Percentiles rank a stretch among this genome's conserved stretches.
These are phyloP conservation scores for Sphaeramia orbicularis DNA, from an alignment of 2,797 vertebrate genomes.

Conservation along the genomic window DNA sequence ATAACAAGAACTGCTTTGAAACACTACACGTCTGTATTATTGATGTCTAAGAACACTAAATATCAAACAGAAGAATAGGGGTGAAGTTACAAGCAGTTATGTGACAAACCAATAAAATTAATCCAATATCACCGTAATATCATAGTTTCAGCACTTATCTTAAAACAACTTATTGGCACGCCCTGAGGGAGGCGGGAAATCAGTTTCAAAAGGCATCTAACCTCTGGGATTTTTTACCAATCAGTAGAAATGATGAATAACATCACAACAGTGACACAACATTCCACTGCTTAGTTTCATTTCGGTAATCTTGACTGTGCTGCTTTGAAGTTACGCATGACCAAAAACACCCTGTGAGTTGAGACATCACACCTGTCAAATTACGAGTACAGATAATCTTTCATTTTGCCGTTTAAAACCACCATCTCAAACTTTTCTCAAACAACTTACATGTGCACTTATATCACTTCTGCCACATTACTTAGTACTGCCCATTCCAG, in stretches of 20 bases:
- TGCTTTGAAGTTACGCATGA: neutral
- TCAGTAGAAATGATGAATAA: conserved; percentile 12
- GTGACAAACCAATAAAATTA: too few relatives aligned
- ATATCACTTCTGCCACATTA: neutral
- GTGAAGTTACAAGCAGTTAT: too few relatives aligned
- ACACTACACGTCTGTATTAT: neutral
- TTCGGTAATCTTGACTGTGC: neutral
- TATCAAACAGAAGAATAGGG: neutral
- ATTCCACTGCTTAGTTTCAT: neutral
- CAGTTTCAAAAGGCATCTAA: conserved; percentile 10
- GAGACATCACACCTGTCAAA: neutral
- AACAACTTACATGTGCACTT: too few relatives aligned
- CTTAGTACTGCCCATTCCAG: neutral
- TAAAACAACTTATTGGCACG: conserved; percentile 16
- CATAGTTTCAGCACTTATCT: conserved; percentile 35
- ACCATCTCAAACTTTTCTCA: neutral
- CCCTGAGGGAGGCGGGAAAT: conserved; percentile 1
- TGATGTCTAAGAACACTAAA: neutral
- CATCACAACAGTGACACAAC: neutral
- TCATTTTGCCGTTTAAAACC: neutral
- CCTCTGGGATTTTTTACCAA: conserved; percentile 8
- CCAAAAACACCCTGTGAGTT: neutral
- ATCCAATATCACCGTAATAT: conserved; percentile 8
- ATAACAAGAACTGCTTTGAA: neutral
- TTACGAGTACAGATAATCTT: neutral